Evolutionary conservation across 2,113 vertebrate species (phyloP), one percentile per base, ranked within the genome.

Genomic region (Aegotheles bennettii): DNA sequence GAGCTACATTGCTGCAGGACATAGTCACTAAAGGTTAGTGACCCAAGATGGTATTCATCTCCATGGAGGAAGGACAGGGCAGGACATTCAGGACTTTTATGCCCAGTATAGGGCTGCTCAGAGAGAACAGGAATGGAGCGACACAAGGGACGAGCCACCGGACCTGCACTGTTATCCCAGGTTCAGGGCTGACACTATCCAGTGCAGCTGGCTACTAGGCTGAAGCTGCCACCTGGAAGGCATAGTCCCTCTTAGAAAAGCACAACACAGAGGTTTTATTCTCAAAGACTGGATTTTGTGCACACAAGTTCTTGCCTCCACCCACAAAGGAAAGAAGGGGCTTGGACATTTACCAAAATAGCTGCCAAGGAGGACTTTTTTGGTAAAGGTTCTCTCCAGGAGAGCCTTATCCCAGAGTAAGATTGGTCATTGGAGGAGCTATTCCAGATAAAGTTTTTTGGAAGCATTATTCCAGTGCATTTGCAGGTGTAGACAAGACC

Each of bases 1-100:
- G 76, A 90, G 87, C 77, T 59, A 65, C 77, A 79, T 20, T 90
- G 91, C 89, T 76, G 73, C 56, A 70, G 87, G 83, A 90, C 93
- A 73, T 13, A 75, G 87, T 61, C 73, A 91, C n/a, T 26, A 57
- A 79, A 92, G 68, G 85, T 89, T 93, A 84, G 76, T 80, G 83
- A 87, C 83, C 92, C 90, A 93, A 87, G 73, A 75, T 74, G 64
- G 91, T 60, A 96, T 87, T 89, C 14, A 2, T 43, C 67, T 67
- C 67, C 0, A 0, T 21, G 18, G 70, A 87, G 73, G 38, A 84
- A 60, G 59, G 83, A 71, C 88, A 65, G 42, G 12, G 35, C 38
- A 63, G 79, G 59, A 63, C 60, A 1, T 26, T 63, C 59, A 70
- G 73, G 79, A 78, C 28, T 63, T 89, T 84, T 45, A 81, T 75